Evolutionary conservation across 2,888 invertebrate species (phyloP).

Genomic region (Euproctis similis): DNA sequence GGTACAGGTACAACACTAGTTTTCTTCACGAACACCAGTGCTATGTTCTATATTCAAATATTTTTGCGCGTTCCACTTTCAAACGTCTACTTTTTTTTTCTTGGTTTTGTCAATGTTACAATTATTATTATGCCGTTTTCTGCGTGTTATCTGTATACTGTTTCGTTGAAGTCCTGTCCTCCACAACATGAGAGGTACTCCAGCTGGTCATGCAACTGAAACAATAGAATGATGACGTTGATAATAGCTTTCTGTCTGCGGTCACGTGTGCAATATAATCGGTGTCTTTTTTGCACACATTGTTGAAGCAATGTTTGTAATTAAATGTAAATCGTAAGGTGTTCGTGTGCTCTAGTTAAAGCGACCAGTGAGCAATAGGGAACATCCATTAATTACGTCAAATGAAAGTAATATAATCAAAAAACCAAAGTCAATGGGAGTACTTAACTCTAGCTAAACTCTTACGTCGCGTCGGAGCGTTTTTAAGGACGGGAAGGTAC

Average conservation of each 20-base stretch:
- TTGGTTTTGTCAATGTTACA: conserved; percentile 26
- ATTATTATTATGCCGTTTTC: conserved; percentile 39
- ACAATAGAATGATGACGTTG: conserved; percentile 49
- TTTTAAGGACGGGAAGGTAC: too few species aligned
- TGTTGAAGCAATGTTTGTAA: background rate
- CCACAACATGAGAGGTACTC: conserved; percentile 63
- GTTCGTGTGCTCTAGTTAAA: too few species aligned
- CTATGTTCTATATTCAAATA: conserved; percentile 10
- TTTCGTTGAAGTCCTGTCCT: conserved; percentile 56
- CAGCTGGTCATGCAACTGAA: conserved; percentile 60
- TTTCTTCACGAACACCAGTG: conserved; percentile 35
- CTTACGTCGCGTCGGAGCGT: too few species aligned
- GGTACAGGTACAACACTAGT: conserved; percentile 39
- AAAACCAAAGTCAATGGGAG: too few species aligned
- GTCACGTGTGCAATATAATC: conserved; percentile 32
- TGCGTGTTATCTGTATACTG: conserved; percentile 25
- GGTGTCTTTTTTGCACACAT: conserved; percentile 6
- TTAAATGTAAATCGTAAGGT: too few species aligned
- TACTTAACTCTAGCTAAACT: too few species aligned
- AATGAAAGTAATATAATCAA: too few species aligned
- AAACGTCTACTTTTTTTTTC: conserved; percentile 18
- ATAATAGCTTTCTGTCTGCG: conserved; percentile 19
- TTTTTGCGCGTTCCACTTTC: conserved; percentile 22
- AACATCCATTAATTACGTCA: too few species aligned
- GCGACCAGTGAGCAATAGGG: too few species aligned